Evolutionary conservation across 1,140 invertebrate species (phyloP).

Genomic region (Scaptomyza montana): DNA sequence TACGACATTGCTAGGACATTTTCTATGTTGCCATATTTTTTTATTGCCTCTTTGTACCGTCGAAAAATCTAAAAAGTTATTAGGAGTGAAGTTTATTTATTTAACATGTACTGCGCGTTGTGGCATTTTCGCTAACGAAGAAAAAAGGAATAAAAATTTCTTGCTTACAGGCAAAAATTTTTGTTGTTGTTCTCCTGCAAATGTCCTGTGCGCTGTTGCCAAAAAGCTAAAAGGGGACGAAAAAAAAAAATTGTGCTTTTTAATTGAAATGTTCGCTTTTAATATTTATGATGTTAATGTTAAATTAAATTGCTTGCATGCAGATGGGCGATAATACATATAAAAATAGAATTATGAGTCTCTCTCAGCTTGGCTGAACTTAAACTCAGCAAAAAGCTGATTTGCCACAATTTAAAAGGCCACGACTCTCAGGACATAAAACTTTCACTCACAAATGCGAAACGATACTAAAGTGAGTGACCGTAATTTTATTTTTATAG

Average conservation of each 20-base stretch:
- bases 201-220: background rate
- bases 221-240: too few relatives aligned
- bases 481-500: conserved; percentile 84
- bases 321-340: conserved; percentile 4
- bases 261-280: conserved; percentile 69
- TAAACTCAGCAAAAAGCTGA: conserved; percentile 14
- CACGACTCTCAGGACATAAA: background rate
- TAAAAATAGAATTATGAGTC: conserved; percentile 28
- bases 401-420: background rate
- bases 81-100: conserved; percentile 64
- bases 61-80: conserved; percentile 46
- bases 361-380: conserved; percentile 4
- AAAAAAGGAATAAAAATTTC: background rate
- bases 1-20: background rate
- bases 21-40: conserved; percentile 15
- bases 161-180: conserved; percentile 43
- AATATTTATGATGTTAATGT: conserved; percentile 74
- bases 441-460: conserved; percentile 3
- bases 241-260: conserved; percentile 27
- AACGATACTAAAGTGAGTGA: conserved; percentile 61
- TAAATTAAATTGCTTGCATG: conserved; percentile 24
- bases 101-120: conserved; percentile 57
- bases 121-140: conserved; percentile 12
- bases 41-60: conserved; percentile 8
- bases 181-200: conserved; percentile 1